Evolutionary conservation across 2,113 vertebrate species (phyloP).

Genomic region (Sapajus apella): DNA sequence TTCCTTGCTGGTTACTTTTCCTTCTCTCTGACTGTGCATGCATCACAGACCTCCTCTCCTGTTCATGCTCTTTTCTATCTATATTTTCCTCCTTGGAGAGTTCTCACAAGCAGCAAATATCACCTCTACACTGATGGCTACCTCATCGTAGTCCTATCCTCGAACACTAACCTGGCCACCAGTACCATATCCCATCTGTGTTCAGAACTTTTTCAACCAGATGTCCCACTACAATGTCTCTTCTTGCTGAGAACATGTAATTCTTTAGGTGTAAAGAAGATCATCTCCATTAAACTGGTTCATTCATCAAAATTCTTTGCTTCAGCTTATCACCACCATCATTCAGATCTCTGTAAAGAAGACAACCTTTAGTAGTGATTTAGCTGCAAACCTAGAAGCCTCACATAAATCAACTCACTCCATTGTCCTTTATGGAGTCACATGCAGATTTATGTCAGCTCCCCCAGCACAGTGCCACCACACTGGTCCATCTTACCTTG

Average conservation of each 20-base stretch:
- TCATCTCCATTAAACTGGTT: not conserved
- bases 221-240: not conserved
- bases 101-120: not conserved
- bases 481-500: not conserved
- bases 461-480: not conserved
- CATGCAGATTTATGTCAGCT: not conserved
- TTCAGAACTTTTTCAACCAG: not conserved
- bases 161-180: not conserved
- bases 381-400: not conserved
- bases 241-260: not conserved
- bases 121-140: not conserved
- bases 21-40: not conserved
- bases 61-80: not conserved
- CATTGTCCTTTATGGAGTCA: rapidly evolving
- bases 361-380: not conserved
- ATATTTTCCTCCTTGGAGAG: not conserved
- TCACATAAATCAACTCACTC: not conserved
- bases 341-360: not conserved
- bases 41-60: not conserved
- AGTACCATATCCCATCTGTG: rapidly evolving
- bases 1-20: not conserved
- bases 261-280: not conserved
- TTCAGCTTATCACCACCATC: not conserved
- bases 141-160: not conserved
- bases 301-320: not conserved